Percentiles rank a stretch among this genome's conserved stretches.
These are phyloP conservation scores for Connochaetes taurinus DNA, from an alignment of 2,113 vertebrate genomes.

Conservation along the genomic window DNA sequence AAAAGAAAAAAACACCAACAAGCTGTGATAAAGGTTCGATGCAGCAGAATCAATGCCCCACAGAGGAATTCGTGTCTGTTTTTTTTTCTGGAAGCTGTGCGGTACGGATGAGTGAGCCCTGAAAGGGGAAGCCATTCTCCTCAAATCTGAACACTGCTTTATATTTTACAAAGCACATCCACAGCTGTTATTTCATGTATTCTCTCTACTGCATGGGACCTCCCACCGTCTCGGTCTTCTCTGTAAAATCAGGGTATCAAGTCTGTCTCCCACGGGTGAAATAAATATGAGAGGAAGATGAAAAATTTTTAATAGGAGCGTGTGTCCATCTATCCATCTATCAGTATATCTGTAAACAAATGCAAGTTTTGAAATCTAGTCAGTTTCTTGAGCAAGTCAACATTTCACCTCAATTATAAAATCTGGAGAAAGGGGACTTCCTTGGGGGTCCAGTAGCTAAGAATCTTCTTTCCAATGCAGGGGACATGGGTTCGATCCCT, in stretches of 20 bases:
- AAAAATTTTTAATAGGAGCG: neutral
- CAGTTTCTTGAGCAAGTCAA: neutral
- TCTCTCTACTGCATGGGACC: neutral
- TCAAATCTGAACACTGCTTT: neutral
- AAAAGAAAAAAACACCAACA: neutral
- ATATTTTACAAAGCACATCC: neutral
- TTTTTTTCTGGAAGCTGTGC: neutral
- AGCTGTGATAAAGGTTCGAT: conserved; percentile 32
- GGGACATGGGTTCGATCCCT: neutral
- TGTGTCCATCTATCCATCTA: neutral
- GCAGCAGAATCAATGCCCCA: neutral
- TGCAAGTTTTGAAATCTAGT: neutral
- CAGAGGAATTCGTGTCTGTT: neutral
- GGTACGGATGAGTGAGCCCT: neutral
- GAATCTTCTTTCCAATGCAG: neutral
- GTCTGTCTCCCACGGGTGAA: neutral
- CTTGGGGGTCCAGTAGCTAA: neutral
- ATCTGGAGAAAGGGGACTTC: neutral
- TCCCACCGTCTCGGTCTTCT: neutral
- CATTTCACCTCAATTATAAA: neutral
- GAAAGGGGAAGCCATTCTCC: neutral
- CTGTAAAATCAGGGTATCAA: neutral
- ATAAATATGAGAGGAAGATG: neutral
- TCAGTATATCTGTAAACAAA: neutral
- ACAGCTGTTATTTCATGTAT: neutral